Evolutionary conservation across 2,113 vertebrate genomes (phyloP), one percentile per base, ranked within the genome.

Genomic region (Poecile atricapillus): DNA sequence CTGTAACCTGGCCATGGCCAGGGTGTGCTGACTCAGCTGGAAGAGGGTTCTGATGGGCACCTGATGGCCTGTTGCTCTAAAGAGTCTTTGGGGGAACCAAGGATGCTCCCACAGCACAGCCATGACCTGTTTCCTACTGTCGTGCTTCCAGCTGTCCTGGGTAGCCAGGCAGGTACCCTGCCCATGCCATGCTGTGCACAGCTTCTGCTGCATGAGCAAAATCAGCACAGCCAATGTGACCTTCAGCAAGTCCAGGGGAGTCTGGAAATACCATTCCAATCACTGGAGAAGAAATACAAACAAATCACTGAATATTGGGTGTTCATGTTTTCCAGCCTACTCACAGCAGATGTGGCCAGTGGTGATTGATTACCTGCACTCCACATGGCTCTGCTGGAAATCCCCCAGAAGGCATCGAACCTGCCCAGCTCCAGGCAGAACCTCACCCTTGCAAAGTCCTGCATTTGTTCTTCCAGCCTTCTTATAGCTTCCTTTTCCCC

Each of bases 371-470:
- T 7, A 10, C 13, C 62, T 27, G 20, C 20, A 37, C 23, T 62
- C 39, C 68, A 44, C 13, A 37, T 0, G 1, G 8, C 56, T 50
- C 55, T 35, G 75, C 37, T 16, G n/a, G 55, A 46, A 60, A 6
- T 5, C 13, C n/a, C 59, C 23, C 4, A 2, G n/a, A 44, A 70
- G 0, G 0, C 3, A 1, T 16, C 41, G 31, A 33, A 4, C 15
- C 20, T 28, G 5, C 20, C 35, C 24, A 30, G n/a, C 19, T 75
- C 49, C 27, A 16, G 37, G 33, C 43, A 58, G 28, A 68, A 23
- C 33, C 10, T 63, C n/a, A 49, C 58, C 20, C 28, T 22, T 55
- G 10, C 18, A 7, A 39, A 37, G 47, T 49, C 43, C 43, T 52
- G 18, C 24, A 11, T 22, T 64, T 46, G 16, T 35, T 63, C 37